phyloP scores from a whole-genome alignment of 1,140 invertebrate species.

The Ptiloglossa arizonensis region DNA sequence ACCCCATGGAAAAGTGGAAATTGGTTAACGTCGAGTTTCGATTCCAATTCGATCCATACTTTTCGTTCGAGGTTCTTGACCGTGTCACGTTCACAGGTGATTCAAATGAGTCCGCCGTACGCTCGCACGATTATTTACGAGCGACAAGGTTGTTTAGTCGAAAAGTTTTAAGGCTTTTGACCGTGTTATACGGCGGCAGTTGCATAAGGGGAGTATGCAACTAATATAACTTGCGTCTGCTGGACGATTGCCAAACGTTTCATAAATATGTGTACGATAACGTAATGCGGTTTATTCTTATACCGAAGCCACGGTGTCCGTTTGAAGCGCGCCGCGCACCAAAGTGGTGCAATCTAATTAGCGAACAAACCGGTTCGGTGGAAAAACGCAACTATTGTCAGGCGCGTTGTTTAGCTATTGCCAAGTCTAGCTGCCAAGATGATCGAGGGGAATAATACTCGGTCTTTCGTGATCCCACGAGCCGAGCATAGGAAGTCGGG shows the following conservation, averaged over 20 bases:
- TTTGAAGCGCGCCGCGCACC: slow-evolving; percentile 31
- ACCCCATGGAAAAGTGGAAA: too few species aligned
- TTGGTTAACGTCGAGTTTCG: too few species aligned
- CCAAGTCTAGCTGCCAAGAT: neutral
- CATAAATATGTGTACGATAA: slow-evolving; percentile 64
- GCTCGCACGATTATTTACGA: neutral
- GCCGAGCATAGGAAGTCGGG: neutral
- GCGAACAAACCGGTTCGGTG: slow-evolving; percentile 10
- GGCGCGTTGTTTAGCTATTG: neutral
- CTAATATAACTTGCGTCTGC: slow-evolving; percentile 52
- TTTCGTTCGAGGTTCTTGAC: neutral
- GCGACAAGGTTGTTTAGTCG: neutral
- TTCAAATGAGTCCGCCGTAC: neutral
- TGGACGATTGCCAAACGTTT: slow-evolving; percentile 61
- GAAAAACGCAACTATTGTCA: slow-evolving; percentile 20
- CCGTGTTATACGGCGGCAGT: slow-evolving; percentile 37
- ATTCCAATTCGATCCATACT: neutral
- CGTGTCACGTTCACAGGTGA: neutral
- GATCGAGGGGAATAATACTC: neutral
- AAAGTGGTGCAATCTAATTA: slow-evolving; percentile 35
- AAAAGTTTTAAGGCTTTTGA: slow-evolving; percentile 43
- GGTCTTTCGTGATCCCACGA: neutral
- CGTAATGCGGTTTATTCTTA: slow-evolving; percentile 64
- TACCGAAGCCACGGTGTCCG: slow-evolving; percentile 40
- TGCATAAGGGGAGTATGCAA: slow-evolving; percentile 53